Evolutionary conservation across 92 coral and sea anemone genomes (phyloP).

Genomic region (Palythoa grandis): DNA sequence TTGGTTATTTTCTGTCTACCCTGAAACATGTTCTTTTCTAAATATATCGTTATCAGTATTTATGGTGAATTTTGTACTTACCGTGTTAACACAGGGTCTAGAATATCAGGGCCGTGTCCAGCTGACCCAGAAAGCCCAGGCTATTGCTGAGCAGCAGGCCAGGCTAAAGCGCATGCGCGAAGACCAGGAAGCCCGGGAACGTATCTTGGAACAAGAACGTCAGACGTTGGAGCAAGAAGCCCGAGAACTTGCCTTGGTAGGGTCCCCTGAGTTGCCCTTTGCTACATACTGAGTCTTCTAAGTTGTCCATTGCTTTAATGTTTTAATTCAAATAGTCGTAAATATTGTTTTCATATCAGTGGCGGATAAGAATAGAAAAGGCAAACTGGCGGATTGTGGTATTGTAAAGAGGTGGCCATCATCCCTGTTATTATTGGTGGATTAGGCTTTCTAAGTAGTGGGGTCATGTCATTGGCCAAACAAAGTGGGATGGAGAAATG

Average conservation of each 20-base stretch:
- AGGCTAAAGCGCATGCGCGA: conserved; percentile 65
- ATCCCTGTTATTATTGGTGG: too few species aligned
- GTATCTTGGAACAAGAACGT: conserved; percentile 60
- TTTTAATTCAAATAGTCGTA: too few species aligned
- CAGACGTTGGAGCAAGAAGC: conserved; percentile 65
- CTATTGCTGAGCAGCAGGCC: conserved; percentile 75
- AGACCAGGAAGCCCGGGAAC: conserved; percentile 71
- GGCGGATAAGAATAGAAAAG: too few species aligned
- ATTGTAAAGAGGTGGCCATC: too few species aligned
- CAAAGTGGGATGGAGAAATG: too few species aligned
- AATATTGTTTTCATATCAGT: too few species aligned
- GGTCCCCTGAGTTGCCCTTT: background rate
- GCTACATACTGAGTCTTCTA: background rate
- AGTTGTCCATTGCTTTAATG: background rate
- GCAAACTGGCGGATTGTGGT: too few species aligned
- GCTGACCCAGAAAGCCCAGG: conserved; percentile 70
- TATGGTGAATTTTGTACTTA: background rate
- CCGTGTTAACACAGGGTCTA: background rate
- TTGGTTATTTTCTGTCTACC: too few species aligned
- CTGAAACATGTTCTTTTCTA: too few species aligned
- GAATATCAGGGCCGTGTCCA: conserved; percentile 15
- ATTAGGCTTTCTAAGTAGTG: too few species aligned
- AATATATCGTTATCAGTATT: too few species aligned
- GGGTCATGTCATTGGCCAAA: too few species aligned
- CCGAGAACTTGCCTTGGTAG: conserved; percentile 41